These are phyloP conservation scores for Schizopygopsis pylzovi DNA, from an alignment of 2,797 vertebrate species.

Conservation along the genomic window DNA sequence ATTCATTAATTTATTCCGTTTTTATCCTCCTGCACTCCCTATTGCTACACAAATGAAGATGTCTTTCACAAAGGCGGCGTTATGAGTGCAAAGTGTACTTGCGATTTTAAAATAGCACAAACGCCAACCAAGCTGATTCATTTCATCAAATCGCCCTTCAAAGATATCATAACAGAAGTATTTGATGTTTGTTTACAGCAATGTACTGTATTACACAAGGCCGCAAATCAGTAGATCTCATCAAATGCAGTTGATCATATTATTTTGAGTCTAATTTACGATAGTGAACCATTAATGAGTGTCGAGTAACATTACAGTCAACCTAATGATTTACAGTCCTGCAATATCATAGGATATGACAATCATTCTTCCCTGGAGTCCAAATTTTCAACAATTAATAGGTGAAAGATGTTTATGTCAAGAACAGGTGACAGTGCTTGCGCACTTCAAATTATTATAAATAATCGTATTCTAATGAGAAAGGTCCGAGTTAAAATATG, in stretches of 20 bases:
- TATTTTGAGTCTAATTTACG: background rate
- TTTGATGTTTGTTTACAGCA: background rate
- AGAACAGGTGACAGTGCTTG: background rate
- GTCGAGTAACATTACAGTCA: background rate
- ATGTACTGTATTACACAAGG: background rate
- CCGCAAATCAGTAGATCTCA: background rate
- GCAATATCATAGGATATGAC: background rate
- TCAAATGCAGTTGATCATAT: background rate
- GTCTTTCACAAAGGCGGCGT: background rate
- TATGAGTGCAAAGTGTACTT: background rate
- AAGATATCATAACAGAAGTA: slow-evolving; percentile 2
- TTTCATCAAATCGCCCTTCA: background rate
- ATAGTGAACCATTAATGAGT: background rate
- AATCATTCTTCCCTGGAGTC: background rate
- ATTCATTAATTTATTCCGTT: slow-evolving; percentile 2
- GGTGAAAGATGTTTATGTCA: background rate
- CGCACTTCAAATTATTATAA: background rate
- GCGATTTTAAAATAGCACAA: background rate
- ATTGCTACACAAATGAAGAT: background rate
- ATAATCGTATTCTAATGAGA: background rate
- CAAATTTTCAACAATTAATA: background rate
- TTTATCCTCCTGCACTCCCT: slow-evolving; percentile 2
- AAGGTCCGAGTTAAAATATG: background rate
- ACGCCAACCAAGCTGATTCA: background rate
- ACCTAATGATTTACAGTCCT: background rate